phyloP scores from a whole-genome alignment of 2,113 vertebrate species.

The Dryoscopus gambensis region DNA sequence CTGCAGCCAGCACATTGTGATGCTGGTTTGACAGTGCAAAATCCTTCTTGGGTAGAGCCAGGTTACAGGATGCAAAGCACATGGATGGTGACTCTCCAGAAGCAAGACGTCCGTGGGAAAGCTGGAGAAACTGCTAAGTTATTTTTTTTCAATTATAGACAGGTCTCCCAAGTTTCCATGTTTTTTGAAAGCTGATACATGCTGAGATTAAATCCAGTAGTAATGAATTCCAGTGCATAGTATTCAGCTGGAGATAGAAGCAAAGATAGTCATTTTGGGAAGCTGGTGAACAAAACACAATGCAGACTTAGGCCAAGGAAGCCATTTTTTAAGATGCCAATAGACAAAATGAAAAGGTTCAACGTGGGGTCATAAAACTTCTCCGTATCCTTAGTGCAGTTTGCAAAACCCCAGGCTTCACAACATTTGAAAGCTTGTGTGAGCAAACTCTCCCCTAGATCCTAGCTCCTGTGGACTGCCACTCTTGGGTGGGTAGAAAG shows the following conservation, averaged over 20 bases:
- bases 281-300: neutral
- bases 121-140: neutral
- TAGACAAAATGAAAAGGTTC: neutral
- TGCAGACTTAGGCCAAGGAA: neutral
- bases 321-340: neutral
- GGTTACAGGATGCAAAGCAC: neutral
- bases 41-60: neutral
- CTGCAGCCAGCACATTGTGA: rapidly evolving
- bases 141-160: neutral
- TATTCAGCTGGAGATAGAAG: neutral
- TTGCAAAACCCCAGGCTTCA: neutral
- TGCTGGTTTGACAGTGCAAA: neutral
- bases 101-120: neutral
- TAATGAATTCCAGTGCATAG: neutral
- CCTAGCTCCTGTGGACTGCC: neutral
- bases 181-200: neutral
- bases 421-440: neutral
- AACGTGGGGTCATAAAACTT: neutral
- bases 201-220: neutral
- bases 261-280: neutral
- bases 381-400: neutral
- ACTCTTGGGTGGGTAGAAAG: neutral
- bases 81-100: neutral
- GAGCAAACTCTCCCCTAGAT: neutral
- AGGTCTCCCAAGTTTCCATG: neutral